Conservation (phyloP, 2,888 invertebrate genomes). For the Plagodis pulveraria region DNA sequence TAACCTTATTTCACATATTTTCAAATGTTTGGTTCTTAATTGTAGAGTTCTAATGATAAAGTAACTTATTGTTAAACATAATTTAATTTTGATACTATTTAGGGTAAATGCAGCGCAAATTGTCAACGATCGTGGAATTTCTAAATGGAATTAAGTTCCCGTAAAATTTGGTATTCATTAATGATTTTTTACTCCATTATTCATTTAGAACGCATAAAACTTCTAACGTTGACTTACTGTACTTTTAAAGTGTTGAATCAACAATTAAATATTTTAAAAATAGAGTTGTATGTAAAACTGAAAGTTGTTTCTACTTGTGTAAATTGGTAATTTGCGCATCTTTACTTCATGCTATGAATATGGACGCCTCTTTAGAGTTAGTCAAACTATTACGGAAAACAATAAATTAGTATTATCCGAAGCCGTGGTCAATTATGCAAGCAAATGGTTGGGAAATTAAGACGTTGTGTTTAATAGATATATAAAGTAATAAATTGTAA, state of each 20-base stretch:
- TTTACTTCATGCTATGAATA: constrained; percentile 80
- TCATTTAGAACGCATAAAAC: constrained; percentile 68
- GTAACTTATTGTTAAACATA: constrained; percentile 47
- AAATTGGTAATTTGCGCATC: constrained; percentile 79
- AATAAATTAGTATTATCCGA: constrained; percentile 37
- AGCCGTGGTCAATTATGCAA: constrained; percentile 78
- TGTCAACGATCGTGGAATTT: constrained; percentile 55
- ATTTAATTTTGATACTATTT: constrained; percentile 46
- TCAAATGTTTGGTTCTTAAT: constrained; percentile 73
- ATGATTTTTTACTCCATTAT: constrained; percentile 47
- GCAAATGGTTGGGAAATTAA: constrained; percentile 44
- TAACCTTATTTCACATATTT: constrained; percentile 80
- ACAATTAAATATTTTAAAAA: constrained; percentile 65
- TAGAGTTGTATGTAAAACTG: constrained; percentile 70
- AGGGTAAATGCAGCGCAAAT: constrained; percentile 52
- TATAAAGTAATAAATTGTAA: constrained; percentile 15
- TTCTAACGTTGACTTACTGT: constrained; percentile 63
- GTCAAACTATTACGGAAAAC: constrained; percentile 67
- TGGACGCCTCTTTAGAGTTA: constrained; percentile 82
- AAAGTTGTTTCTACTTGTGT: constrained; percentile 70
- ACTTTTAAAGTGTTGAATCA: constrained; percentile 56
- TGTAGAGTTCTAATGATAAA: constrained; percentile 45
- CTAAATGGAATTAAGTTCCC: constrained; percentile 84
- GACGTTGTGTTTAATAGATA: constrained; percentile 40
- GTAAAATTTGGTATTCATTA: constrained; percentile 56